Evolutionary conservation across 2,888 invertebrate genomes (phyloP).

Genomic region (Drosophila bunnanda): DNA sequence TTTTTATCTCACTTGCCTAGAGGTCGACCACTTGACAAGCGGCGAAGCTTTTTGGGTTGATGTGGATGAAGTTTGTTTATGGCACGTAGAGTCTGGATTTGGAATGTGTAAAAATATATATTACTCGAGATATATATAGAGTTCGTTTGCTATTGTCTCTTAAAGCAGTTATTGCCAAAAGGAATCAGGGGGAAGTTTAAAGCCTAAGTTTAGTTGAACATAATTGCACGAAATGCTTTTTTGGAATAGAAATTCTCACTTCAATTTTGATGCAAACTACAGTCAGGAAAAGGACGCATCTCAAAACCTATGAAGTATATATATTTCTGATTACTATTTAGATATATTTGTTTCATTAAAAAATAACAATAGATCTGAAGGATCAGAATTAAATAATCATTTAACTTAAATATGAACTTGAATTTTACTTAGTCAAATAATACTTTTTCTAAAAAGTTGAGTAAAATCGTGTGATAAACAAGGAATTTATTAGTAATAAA

Average conservation of each 20-base stretch:
- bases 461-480: too few relatives aligned
- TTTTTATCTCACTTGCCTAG: conserved; percentile 49
- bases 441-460: too few relatives aligned
- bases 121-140: neutral
- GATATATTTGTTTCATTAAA: too few relatives aligned
- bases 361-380: too few relatives aligned
- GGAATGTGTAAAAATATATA: conserved; percentile 19
- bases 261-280: neutral
- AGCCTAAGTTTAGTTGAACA: neutral
- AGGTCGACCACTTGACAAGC: conserved; percentile 72
- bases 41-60: conserved; percentile 7
- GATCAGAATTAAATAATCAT: too few relatives aligned
- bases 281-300: neutral
- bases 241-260: neutral
- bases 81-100: conserved; percentile 11
- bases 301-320: neutral
- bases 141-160: neutral
- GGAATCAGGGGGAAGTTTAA: neutral
- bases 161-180: neutral
- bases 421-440: too few relatives aligned
- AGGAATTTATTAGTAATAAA: too few relatives aligned
- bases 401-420: too few relatives aligned
- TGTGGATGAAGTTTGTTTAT: conserved; percentile 30
- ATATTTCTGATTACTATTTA: neutral
- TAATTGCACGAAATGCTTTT: too few relatives aligned